Evolutionary conservation across 2,888 invertebrate genomes (phyloP), one percentile per base, ranked within the genome.

Genomic region (Phaedon cochleariae): DNA sequence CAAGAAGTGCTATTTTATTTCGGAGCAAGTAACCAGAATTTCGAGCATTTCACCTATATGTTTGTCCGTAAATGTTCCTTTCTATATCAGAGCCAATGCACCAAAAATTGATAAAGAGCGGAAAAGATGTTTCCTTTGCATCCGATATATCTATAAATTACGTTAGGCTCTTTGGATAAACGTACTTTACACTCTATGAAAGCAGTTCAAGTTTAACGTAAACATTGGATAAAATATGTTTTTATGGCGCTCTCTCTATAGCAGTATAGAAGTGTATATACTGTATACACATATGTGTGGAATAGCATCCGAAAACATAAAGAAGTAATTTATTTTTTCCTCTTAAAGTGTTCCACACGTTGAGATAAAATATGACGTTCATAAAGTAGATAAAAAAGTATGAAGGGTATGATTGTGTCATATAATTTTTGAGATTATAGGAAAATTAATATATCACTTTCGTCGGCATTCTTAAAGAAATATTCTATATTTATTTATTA

Each of bases 341-440:
- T 59, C 57, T 48, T 57, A 53, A 61, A 58, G 65, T 58, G 55
- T 61, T 57, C 54, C 62, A 59, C 57, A 65, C 62, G 65, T 57
- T 65, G 62, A 61, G 52, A 62, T 65, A 61, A 65, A 62, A 65
- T 58, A 62, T 65, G 58, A 54, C 53, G 61, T 65, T 46, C 61
- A 62, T 65, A 62, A 60, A 65, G 45, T 58, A 41, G 41, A 15
- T 41, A 41, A 41, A 34, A 10, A 34, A 34, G n/a, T 34, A 9
- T 10, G 10, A 34, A 34, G 10, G 6, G 15, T 15, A 41, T 6
- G 41, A 15, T 2, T 41, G 15, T 10, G 41, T n/a, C n/a, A 15
- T 15, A 41, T 4, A 41, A 15, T 2, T 2, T 41, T 41, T 41
- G 2, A 34, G 34, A 41, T 15, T 3, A n/a, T 26, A 41, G 41